Conservation (phyloP, 2,797 vertebrate species). For the Pangasius mekongensis region DNA sequence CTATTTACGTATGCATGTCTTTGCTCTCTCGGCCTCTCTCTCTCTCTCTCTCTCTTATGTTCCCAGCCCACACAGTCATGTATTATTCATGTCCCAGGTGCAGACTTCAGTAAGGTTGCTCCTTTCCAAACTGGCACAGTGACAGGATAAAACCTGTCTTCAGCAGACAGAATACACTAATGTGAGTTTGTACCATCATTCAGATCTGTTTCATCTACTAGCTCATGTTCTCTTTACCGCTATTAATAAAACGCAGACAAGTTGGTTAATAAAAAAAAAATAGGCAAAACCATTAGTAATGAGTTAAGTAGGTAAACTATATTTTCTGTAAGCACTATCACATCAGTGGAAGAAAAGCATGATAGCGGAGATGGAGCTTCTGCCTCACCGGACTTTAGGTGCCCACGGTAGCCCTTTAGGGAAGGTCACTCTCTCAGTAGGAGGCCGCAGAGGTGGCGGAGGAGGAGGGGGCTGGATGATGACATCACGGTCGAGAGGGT, state of each 20-base stretch:
- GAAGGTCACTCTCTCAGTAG: conserved; percentile 85
- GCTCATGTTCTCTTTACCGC: neutral
- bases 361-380: neutral
- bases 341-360: too few relatives aligned
- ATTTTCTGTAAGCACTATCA: neutral
- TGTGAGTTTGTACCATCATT: neutral
- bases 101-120: conserved; percentile 40
- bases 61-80: conserved; percentile 41
- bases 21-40: neutral
- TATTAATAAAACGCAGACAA: neutral
- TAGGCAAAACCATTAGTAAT: neutral
- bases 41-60: neutral
- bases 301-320: neutral
- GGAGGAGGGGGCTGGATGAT: conserved; percentile 77
- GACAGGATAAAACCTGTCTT: neutral
- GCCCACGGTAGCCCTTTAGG: conserved; percentile 98
- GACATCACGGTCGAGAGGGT: conserved; percentile 86
- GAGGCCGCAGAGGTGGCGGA: conserved; percentile 72
- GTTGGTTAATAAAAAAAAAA: neutral
- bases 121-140: conserved; percentile 18
- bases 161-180: conserved; percentile 9
- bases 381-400: conserved; percentile 90
- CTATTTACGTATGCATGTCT: neutral
- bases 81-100: conserved; percentile 60
- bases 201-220: neutral